phyloP scores from a whole-genome alignment of 2,797 vertebrate species.

The Mus caroli region DNA sequence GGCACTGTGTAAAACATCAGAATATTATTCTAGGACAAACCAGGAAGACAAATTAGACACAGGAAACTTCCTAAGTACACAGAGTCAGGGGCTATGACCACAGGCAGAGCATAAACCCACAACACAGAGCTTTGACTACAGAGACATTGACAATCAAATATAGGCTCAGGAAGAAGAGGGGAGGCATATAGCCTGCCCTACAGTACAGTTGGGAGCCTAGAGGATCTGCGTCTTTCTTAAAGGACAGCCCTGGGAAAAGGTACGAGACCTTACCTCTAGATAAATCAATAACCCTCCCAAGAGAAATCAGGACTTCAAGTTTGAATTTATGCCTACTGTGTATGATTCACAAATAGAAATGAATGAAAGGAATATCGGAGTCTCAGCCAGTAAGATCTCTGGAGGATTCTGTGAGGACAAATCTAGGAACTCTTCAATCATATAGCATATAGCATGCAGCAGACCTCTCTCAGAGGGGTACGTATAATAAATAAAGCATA shows the following conservation, averaged over 20 bases:
- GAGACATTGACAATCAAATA: background rate
- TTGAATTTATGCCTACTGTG: background rate
- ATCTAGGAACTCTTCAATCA: background rate
- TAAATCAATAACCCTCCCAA: conserved; percentile 3
- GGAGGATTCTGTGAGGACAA: conserved; percentile 20
- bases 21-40: background rate
- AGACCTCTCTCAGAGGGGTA: background rate
- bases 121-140: background rate
- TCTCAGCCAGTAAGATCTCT: conserved; percentile 26
- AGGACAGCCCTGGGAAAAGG: conserved; percentile 18
- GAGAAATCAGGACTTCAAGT: conserved; percentile 45
- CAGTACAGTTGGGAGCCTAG: background rate
- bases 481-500: background rate
- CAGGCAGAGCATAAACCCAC: background rate
- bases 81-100: background rate
- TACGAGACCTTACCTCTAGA: conserved; percentile 29
- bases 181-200: fast-evolving
- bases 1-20: background rate
- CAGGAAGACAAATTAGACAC: conserved; percentile 43
- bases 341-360: conserved; percentile 26
- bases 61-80: background rate
- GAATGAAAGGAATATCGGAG: conserved; percentile 16
- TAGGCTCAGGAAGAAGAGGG: background rate
- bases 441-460: background rate
- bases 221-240: background rate